Base-by-base conservation (phyloP, 2,888 invertebrate genomes). In the Ophraella communa region DNA sequence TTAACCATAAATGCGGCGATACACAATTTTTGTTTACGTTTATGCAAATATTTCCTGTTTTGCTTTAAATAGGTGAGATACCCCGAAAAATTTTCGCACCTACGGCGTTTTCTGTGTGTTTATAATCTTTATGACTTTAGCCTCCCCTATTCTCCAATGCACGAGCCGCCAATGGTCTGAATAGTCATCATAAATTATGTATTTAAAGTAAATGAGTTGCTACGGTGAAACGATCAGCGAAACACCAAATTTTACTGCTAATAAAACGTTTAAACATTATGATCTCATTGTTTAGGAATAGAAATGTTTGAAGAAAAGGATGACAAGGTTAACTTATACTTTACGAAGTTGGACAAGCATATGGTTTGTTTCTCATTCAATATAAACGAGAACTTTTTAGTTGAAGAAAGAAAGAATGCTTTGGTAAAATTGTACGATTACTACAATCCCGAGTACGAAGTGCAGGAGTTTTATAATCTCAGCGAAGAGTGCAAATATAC, bases 391-490 rank as follows among this genome's bases (percentile, higher is more conserved):
- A 82, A 84, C 66, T 77, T 79, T 24, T 71, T 83, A 10, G 82
- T 86, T 2, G 84, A 85, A 65, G 78, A 80, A 54, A 80, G 83
- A 7, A 79, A 83, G 20, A 85, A 88, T 0, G 88, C 87, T 0
- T 83, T 85, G 65, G 85, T 85, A 1, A 85, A 84, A 62, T 77
- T 90, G 0, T 84, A 86, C 53, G 90, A 91, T 79, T 91, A 91
- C 73, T 91, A 90, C 73, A 85, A 84, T 49, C 88, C 88, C 0
- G 84, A 84, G 57, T 76, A 84, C 21, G 72, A 75, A 62, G 69
- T 77, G 17, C 68, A 75, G 11, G 74, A 77, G 59, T 75, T 76
- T 64, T 78, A 77, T 62, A 73, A 68, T 45, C 70, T 76, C 23
- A 65, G 64, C 11, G 68, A 68, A 30, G 72, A 71, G 11, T 75